Conservation (phyloP, 2,113 vertebrate genomes). For the Pica pica region DNA sequence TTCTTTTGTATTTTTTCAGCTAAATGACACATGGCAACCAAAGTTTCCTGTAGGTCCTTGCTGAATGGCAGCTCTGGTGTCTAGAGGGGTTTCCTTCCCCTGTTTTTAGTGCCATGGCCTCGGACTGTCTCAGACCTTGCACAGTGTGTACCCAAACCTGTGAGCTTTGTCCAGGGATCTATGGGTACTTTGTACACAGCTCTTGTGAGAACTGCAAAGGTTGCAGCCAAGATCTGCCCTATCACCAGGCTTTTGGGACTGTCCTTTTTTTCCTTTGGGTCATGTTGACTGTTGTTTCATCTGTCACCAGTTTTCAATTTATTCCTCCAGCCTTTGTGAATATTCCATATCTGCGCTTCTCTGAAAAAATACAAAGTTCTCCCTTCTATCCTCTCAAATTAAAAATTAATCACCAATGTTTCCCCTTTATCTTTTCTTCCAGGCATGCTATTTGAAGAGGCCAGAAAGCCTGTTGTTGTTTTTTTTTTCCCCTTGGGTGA, state of each 20-base stretch:
- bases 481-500: neutral
- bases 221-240: neutral
- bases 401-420: accelerated
- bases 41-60: neutral
- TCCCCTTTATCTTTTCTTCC: neutral
- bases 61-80: neutral
- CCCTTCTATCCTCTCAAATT: neutral
- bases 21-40: neutral
- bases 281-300: neutral
- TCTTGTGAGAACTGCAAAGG: neutral
- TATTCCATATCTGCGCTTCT: neutral
- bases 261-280: neutral
- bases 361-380: neutral
- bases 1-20: neutral
- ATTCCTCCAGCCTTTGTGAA: neutral
- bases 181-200: neutral
- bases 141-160: neutral
- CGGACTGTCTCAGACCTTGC: neutral
- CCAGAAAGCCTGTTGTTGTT: neutral
- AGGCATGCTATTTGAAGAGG: neutral
- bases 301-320: neutral
- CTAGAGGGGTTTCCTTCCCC: neutral
- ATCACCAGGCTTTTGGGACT: neutral
- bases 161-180: neutral
- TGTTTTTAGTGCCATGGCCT: neutral